Conservation (phyloP, 2,888 invertebrate genomes). For the Eulithis testata region DNA sequence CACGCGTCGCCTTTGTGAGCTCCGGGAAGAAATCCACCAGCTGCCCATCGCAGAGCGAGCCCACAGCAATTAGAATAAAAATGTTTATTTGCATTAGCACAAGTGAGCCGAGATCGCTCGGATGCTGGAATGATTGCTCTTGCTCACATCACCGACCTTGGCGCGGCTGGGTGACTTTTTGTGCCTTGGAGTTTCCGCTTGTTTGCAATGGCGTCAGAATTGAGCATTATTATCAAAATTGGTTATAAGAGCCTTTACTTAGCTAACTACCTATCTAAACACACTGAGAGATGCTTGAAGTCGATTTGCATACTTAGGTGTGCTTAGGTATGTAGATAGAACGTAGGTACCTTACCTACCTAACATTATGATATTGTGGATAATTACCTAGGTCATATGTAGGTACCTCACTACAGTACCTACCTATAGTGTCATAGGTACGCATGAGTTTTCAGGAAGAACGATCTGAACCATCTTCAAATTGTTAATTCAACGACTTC, state of each 20-base stretch:
- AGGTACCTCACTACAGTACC: too few species aligned
- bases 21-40: constrained; percentile 43
- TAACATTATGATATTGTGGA: too few species aligned
- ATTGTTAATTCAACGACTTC: too few species aligned
- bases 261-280: neutral
- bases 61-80: constrained; percentile 35
- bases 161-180: constrained; percentile 40
- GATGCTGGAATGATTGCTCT: constrained; percentile 46
- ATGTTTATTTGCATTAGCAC: constrained; percentile 44
- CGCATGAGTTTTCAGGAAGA: too few species aligned
- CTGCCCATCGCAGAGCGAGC: constrained; percentile 41
- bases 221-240: constrained; percentile 14
- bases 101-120: constrained; percentile 39
- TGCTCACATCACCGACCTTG: constrained; percentile 46
- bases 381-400: too few species aligned
- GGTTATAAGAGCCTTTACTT: neutral
- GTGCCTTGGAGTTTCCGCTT: constrained; percentile 42
- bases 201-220: constrained; percentile 44
- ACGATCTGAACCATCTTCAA: too few species aligned
- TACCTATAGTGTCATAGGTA: too few species aligned
- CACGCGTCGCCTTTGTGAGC: constrained; percentile 36
- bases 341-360: too few species aligned
- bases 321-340: too few species aligned
- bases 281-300: neutral
- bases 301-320: neutral